phyloP scores from a whole-genome alignment of 2,888 invertebrate species.

The Cataglyphis livida region DNA sequence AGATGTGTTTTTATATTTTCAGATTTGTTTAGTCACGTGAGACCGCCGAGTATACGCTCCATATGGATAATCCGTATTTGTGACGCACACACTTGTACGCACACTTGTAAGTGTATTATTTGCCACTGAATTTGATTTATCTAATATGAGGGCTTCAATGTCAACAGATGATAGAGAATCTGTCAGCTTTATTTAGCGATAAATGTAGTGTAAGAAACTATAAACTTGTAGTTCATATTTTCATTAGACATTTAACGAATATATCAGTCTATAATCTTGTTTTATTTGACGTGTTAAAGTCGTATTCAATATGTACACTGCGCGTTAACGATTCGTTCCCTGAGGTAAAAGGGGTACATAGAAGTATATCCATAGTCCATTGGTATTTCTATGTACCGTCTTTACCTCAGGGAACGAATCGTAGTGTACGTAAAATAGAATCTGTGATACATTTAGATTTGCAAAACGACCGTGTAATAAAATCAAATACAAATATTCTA shows the following conservation, averaged over 20 bases:
- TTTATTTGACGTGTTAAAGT: neutral
- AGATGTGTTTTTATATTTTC: slow-evolving; percentile 81
- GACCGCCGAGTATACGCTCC: neutral
- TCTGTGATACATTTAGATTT: neutral
- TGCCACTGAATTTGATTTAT: slow-evolving; percentile 33
- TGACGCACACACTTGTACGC: neutral
- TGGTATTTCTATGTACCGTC: too few relatives aligned
- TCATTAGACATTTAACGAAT: neutral
- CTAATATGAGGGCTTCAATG: slow-evolving; percentile 29
- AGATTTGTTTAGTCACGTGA: slow-evolving; percentile 71
- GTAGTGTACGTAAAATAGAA: neutral
- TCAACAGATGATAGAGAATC: slow-evolving; percentile 23
- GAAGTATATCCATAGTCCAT: too few relatives aligned
- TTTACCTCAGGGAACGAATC: too few relatives aligned
- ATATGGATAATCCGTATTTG: neutral
- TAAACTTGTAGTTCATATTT: neutral
- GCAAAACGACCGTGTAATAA: neutral
- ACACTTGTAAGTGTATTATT: neutral
- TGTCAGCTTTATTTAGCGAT: neutral
- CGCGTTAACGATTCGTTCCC: too few relatives aligned
- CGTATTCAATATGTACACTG: neutral
- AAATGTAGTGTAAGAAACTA: neutral
- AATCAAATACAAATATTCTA: neutral
- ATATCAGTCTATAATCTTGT: neutral
- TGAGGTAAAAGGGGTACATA: too few relatives aligned